Evolutionary conservation across 2,888 invertebrate genomes (phyloP).

Genomic region (Platycnemis pennipes): DNA sequence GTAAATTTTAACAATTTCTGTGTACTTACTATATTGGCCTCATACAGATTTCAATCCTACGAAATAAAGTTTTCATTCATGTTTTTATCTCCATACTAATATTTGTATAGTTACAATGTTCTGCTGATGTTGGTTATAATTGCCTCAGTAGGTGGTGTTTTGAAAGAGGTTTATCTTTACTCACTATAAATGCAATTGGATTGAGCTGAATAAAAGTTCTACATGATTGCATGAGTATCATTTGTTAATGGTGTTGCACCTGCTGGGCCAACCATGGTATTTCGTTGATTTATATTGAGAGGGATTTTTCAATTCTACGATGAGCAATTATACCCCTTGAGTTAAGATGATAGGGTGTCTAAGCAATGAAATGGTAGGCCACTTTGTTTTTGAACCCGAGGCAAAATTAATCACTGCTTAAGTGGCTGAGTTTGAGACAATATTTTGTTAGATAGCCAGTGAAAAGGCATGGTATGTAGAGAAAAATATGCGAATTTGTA

Average conservation of each 20-base stretch:
- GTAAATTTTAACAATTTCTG: background rate
- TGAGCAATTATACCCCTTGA: no score
- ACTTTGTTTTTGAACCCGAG: no score
- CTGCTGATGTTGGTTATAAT: background rate
- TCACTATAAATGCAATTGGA: background rate
- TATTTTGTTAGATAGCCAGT: no score
- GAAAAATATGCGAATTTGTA: no score
- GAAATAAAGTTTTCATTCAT: background rate
- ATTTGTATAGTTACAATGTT: background rate
- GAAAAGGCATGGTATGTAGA: no score
- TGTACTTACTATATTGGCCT: background rate
- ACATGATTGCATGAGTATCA: background rate
- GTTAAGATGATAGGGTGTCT: no score
- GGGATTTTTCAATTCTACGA: no score
- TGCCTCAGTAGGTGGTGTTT: background rate
- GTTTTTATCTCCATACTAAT: background rate
- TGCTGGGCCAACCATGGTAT: no score
- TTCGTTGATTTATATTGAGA: no score
- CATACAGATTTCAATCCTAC: background rate
- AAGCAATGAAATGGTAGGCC: no score
- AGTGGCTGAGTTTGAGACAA: no score
- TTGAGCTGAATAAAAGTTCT: background rate
- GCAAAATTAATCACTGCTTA: no score
- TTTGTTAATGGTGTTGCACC: background rate
- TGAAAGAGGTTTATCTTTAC: background rate